A percentile compares a stretch with the other conserved stretches of the same genome.
Evolutionary conservation across 2,888 invertebrate species (phyloP).

Genomic region (Heliconius aoede): DNA sequence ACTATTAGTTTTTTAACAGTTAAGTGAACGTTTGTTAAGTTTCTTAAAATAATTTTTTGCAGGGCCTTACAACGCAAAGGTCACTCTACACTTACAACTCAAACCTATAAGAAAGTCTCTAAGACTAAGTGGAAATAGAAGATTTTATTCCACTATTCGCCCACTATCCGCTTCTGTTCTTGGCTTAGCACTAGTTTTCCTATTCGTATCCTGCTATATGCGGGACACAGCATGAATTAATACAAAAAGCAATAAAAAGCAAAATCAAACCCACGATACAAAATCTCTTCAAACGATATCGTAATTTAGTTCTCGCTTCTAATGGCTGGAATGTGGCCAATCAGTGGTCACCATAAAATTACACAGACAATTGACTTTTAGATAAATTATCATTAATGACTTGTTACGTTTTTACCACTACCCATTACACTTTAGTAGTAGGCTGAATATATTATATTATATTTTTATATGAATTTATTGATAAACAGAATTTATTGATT

Average conservation of each 20-base stretch:
- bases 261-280: background rate
- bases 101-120: too few relatives aligned
- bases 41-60: too few relatives aligned
- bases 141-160: too few relatives aligned
- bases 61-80: too few relatives aligned
- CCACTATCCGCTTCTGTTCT: too few relatives aligned
- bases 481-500: background rate
- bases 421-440: background rate
- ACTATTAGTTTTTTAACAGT: too few relatives aligned
- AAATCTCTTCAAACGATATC: background rate
- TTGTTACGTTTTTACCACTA: constrained; percentile 9
- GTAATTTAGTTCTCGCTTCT: constrained; percentile 15
- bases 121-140: too few relatives aligned
- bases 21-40: too few relatives aligned
- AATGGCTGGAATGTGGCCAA: constrained; percentile 33
- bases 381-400: constrained; percentile 19
- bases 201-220: too few relatives aligned
- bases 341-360: constrained; percentile 29
- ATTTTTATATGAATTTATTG: background rate
- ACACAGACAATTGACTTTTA: constrained; percentile 25
- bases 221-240: background rate
- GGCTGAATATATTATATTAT: background rate
- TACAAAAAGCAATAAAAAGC: background rate
- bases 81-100: too few relatives aligned
- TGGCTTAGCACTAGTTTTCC: too few relatives aligned